These are phyloP conservation scores for Drosophila mettleri DNA, from an alignment of 2,888 invertebrate genomes.

Conservation along the genomic window DNA sequence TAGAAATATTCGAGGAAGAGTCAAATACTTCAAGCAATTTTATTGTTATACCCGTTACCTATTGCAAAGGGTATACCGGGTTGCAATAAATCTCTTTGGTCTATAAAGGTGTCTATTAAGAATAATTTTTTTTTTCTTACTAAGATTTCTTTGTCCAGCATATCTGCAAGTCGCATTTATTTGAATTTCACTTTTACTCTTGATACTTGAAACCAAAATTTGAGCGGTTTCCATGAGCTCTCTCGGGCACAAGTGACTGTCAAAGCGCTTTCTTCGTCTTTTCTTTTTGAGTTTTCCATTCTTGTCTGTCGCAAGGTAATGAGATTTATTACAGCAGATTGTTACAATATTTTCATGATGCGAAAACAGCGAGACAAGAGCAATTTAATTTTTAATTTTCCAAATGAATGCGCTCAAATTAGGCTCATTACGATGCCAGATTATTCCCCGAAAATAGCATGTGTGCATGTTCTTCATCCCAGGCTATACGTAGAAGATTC, in stretches of 20 bases:
- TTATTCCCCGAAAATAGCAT: conserved; percentile 49
- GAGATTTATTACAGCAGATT: conserved; percentile 72
- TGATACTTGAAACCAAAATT: conserved; percentile 14
- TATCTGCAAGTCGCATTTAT: neutral
- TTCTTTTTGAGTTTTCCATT: conserved; percentile 5
- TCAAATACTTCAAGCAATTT: neutral
- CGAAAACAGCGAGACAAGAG: conserved; percentile 66
- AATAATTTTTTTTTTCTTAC: neutral
- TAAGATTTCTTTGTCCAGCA: neutral
- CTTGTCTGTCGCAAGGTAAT: conserved; percentile 58
- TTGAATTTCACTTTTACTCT: neutral
- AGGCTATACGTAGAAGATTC: conserved; percentile 3
- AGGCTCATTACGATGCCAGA: conserved; percentile 70
- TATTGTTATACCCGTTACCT: neutral
- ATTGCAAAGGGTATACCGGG: neutral
- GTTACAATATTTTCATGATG: conserved; percentile 50
- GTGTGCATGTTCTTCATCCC: conserved; percentile 18
- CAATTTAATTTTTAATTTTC: conserved; percentile 81
- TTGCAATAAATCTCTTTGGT: neutral
- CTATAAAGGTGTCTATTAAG: neutral
- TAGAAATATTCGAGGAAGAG: conserved; percentile 13
- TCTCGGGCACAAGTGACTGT: conserved; percentile 17
- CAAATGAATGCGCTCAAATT: conserved; percentile 79
- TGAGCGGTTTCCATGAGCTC: conserved; percentile 19
- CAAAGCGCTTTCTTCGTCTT: conserved; percentile 4